Conservation (phyloP, 53 echinoderm and acorn worm species). For the Arbacia lixula region DNA sequence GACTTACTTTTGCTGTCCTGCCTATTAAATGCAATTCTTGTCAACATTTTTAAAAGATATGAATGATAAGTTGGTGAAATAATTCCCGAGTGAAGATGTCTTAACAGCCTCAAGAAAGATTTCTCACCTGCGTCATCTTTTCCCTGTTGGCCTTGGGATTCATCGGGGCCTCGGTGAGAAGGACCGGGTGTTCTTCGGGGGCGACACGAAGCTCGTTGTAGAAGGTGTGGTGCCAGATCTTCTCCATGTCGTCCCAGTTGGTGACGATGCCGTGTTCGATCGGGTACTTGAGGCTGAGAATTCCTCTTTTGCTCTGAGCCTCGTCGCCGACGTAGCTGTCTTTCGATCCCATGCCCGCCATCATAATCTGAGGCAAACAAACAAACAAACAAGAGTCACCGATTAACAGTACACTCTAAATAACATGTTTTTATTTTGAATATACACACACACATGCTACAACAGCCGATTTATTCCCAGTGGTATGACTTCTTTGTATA, state of each 20-base stretch:
- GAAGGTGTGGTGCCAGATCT: conserved; percentile 99
- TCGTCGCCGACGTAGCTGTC: conserved; percentile 97
- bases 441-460: no score
- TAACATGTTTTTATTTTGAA: no score
- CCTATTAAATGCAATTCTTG: no score
- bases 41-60: no score
- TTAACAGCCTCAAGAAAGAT: no score
- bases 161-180: conserved; percentile 87
- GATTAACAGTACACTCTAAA: no score
- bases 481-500: no score
- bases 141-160: conserved; percentile 83
- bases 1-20: no score
- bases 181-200: conserved; percentile 91
- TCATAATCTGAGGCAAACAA: conserved; percentile 69
- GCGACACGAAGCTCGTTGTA: conserved; percentile 95
- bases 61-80: no score
- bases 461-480: no score
- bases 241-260: conserved; percentile 99
- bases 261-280: conserved; percentile 99
- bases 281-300: conserved; percentile 95
- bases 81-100: no score
- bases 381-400: no score
- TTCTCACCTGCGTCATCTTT: conserved; percentile 98
- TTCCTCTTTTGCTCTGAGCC: conserved; percentile 99
- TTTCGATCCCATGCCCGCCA: conserved; percentile 90